Base-by-base conservation (phyloP, 2,888 invertebrate genomes). In the Patella pellucida region DNA sequence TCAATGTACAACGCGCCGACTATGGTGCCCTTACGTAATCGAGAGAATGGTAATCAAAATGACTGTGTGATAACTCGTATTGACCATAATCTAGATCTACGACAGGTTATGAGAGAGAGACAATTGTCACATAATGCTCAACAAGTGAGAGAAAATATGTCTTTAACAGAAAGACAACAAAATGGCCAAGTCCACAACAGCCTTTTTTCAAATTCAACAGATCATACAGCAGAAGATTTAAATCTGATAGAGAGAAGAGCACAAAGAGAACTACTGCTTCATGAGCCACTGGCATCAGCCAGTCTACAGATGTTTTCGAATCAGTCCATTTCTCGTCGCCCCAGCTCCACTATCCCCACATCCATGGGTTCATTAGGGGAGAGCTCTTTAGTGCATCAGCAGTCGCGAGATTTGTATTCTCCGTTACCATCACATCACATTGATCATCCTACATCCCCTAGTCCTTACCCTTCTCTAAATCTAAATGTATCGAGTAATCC, bases 11-110 rank as follows among this genome's bases (percentile, higher is more conserved):
- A 67, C 41, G 76, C 79, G n/a, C 82, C 80, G 15, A 80, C 79
- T 19, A 78, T 79, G 80, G 82, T 79, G 16, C 80, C 82, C 27
- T 73, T 80, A 14, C 68, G 75, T 54, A 74, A 77, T 14, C 74
- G 77, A 11, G 72, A 73, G 62, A 73, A 69, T 54, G 52, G 52
- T 52, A 71, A 75, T 16, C 50, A 54, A 52, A 52, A 31, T 12
- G 68, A 68, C n/a, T 68, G 73, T 52, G 68, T 68, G 12, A 68
- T 74, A 16, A 70, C 74, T 12, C 68, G 56, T 50, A 62, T 69
- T 19, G 70, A 70, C 50, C 70, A 71, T 16, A 70, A 70, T 19
- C 70, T 70, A 52, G 70, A 74, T 50, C 15, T 56, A 16, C 16
- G 51, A 51, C 73, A 68, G 23, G 50, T 68, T 12, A 68, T 68